Evolutionary conservation across 2,888 invertebrate genomes (phyloP).

Genomic region (Junonia oenone): DNA sequence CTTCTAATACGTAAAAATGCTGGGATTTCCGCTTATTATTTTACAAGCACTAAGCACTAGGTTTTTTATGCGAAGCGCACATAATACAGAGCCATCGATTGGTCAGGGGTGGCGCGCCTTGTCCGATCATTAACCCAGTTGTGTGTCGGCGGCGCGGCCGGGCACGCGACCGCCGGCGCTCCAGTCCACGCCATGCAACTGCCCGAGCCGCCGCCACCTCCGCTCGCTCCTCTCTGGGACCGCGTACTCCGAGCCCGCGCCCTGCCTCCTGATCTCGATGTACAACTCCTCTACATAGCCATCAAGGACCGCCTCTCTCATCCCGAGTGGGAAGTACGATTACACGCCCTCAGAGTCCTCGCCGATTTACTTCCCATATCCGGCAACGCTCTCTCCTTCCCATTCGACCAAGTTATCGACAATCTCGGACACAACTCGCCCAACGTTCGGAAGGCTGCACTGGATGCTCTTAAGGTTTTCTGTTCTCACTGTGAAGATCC

Average conservation of each 20-base stretch:
- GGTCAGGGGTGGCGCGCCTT: slow-evolving; percentile 68
- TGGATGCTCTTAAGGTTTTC: slow-evolving; percentile 87
- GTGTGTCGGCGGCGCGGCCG: slow-evolving; percentile 69
- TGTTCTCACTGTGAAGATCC: slow-evolving; percentile 83
- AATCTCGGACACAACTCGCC: slow-evolving; percentile 90
- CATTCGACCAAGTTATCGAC: slow-evolving; percentile 86
- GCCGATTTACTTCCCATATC: slow-evolving; percentile 88
- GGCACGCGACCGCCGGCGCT: slow-evolving; percentile 75
- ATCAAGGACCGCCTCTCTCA: slow-evolving; percentile 86
- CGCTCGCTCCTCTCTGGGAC: slow-evolving; percentile 89
- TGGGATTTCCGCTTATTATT: neutral
- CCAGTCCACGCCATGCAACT: slow-evolving; percentile 62
- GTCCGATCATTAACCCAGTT: slow-evolving; percentile 79
- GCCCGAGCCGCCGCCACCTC: slow-evolving; percentile 70
- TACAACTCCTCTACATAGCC: slow-evolving; percentile 83
- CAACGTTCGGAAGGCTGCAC: slow-evolving; percentile 88
- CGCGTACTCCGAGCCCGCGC: slow-evolving; percentile 86
- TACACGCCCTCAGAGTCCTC: slow-evolving; percentile 88
- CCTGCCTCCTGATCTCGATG: slow-evolving; percentile 84
- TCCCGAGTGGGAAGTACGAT: slow-evolving; percentile 91
- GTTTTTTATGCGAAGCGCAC: slow-evolving; percentile 4
- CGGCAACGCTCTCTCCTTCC: slow-evolving; percentile 83
- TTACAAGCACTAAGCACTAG: neutral
- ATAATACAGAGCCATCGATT: slow-evolving; percentile 55
- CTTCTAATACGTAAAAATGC: neutral